Percentiles rank a stretch among this genome's conserved stretches.
phyloP scores from a whole-genome alignment of 92 coral and sea anemone genomes.

The Parazoanthus atlanticus region DNA sequence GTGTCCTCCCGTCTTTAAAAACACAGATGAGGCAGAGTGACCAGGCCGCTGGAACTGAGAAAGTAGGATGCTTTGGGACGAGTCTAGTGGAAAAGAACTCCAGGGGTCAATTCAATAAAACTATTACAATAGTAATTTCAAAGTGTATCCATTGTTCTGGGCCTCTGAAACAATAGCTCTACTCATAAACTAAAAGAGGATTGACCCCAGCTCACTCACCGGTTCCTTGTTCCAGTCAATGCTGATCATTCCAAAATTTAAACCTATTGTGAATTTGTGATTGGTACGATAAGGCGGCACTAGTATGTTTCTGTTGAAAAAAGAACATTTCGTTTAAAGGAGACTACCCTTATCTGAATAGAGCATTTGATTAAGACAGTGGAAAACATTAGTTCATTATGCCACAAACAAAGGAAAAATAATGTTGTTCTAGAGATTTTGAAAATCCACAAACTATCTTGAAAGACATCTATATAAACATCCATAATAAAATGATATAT shows the following conservation, averaged over 20 bases:
- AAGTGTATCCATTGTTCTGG: neutral
- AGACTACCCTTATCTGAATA: no score
- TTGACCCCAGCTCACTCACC: neutral
- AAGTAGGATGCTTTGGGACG: no score
- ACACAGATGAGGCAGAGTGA: neutral
- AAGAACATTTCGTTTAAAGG: neutral
- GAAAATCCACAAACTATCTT: no score
- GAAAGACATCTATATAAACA: no score
- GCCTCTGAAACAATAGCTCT: neutral
- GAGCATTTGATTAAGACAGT: no score
- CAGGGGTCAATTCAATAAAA: neutral
- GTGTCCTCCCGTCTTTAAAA: no score
- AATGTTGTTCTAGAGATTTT: no score
- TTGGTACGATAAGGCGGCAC: slow-evolving; percentile 31
- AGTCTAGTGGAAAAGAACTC: neutral
- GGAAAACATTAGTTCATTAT: no score
- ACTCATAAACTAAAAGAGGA: neutral
- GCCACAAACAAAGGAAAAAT: no score
- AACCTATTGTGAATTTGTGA: slow-evolving; percentile 22
- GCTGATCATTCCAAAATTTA: slow-evolving; percentile 35
- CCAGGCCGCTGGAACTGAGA: no score
- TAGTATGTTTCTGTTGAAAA: slow-evolving; percentile 13
- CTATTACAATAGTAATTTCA: neutral
- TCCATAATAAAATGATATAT: no score
- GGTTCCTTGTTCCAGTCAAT: slow-evolving; percentile 21